Conservation (phyloP, 2,888 invertebrate species). For the Catocala fraxini region DNA sequence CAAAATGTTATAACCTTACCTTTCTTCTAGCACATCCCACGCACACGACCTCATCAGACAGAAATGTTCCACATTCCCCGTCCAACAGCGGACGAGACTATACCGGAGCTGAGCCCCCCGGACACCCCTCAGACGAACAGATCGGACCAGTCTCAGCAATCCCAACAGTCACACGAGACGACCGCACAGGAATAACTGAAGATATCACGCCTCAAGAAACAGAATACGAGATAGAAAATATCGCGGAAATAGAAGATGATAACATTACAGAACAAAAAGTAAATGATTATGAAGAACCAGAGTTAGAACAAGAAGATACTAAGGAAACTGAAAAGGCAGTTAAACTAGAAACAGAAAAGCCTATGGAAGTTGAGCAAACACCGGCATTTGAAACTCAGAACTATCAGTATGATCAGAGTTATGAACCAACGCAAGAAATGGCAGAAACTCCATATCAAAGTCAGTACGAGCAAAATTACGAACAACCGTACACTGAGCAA, state of each 20-base stretch:
- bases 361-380: constrained; percentile 58
- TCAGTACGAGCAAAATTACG: constrained; percentile 58
- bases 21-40: constrained; percentile 78
- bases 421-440: constrained; percentile 45
- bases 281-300: constrained; percentile 33
- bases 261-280: constrained; percentile 33
- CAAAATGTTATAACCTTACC: too few relatives aligned
- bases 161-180: constrained; percentile 53
- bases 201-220: constrained; percentile 48
- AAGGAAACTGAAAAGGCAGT: constrained; percentile 34
- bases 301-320: constrained; percentile 34
- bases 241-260: constrained; percentile 23
- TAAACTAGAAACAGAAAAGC: constrained; percentile 46
- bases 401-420: constrained; percentile 62
- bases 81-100: constrained; percentile 74
- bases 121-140: constrained; percentile 68
- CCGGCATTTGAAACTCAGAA: constrained; percentile 48
- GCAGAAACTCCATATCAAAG: constrained; percentile 51
- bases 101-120: constrained; percentile 80
- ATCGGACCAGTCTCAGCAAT: constrained; percentile 55
- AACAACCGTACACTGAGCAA: constrained; percentile 44
- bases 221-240: constrained; percentile 22
- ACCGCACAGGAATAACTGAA: constrained; percentile 61
- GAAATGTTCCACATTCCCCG: constrained; percentile 71
- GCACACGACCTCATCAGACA: constrained; percentile 73